These are phyloP conservation scores for Tyto alba DNA, from an alignment of 2,113 vertebrate species.

Conservation along the genomic window DNA sequence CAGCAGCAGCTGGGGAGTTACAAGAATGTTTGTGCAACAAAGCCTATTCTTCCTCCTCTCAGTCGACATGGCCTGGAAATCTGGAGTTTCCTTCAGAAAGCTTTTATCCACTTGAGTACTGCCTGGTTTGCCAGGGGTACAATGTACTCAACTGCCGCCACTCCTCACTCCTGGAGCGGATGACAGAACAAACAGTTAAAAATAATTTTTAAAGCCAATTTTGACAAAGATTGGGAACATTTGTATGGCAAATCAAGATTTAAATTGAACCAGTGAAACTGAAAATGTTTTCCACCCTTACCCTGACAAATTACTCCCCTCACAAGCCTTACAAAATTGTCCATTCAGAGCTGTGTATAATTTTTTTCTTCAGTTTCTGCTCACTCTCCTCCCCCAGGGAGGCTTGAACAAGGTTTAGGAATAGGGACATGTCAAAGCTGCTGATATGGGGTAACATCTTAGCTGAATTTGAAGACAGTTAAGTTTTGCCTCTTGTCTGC, in stretches of 20 bases:
- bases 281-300: neutral
- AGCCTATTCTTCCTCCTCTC: neutral
- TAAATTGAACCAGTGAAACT: neutral
- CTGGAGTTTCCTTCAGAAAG: neutral
- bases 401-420: neutral
- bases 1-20: neutral
- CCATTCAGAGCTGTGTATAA: neutral
- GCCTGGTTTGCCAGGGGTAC: neutral
- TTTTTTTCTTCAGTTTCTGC: neutral
- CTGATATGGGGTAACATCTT: neutral
- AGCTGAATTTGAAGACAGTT: neutral
- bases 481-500: neutral
- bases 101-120: neutral
- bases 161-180: neutral
- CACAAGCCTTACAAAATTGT: neutral
- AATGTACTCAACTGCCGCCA: neutral
- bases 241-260: neutral
- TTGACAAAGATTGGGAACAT: neutral
- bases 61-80: neutral
- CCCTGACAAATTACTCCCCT: neutral
- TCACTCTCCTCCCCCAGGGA: neutral
- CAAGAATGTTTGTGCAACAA: neutral
- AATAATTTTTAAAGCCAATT: neutral
- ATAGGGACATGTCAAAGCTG: neutral
- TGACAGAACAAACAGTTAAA: neutral